A percentile compares a stretch with the other conserved stretches of the same genome.
Conservation (phyloP, 2,797 vertebrate species). For the Pangasius krempfi region DNA sequence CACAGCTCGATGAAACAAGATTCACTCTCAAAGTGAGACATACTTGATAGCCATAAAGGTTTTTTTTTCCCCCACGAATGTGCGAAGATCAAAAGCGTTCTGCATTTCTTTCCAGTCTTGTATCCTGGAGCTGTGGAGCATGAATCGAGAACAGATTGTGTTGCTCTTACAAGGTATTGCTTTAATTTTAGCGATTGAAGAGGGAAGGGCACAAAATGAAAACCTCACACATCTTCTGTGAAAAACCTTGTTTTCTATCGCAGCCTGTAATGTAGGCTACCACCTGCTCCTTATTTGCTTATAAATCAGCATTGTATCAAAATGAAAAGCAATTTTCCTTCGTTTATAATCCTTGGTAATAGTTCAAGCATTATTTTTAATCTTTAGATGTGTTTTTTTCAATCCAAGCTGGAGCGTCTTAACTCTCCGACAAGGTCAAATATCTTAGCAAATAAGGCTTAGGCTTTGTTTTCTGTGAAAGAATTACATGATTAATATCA, state of each 20-base stretch:
- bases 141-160: conserved; percentile 81
- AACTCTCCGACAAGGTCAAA: conserved; percentile 85
- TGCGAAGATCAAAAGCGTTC: conserved; percentile 78
- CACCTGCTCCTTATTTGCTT: conserved; percentile 77
- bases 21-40: conserved; percentile 77
- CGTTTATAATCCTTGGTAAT: conserved; percentile 84
- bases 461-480: conserved; percentile 89
- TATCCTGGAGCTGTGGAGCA: conserved; percentile 78
- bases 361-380: conserved; percentile 84
- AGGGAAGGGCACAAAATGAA: conserved; percentile 41
- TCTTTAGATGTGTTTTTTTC: conserved; percentile 85
- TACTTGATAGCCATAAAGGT: conserved; percentile 82
- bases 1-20: conserved; percentile 78
- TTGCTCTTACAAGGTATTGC: conserved; percentile 81
- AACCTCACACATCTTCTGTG: conserved; percentile 59
- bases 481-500: conserved; percentile 87
- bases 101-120: conserved; percentile 75
- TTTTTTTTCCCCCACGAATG: conserved; percentile 71
- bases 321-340: conserved; percentile 86
- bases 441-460: conserved; percentile 86
- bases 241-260: conserved; percentile 61
- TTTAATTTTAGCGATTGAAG: conserved; percentile 77
- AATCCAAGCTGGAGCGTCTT: conserved; percentile 85
- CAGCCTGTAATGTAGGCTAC: conserved; percentile 65
- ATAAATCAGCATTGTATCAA: conserved; percentile 81